Base-by-base conservation (phyloP, 2,888 invertebrate genomes). In the Luperina testacea region DNA sequence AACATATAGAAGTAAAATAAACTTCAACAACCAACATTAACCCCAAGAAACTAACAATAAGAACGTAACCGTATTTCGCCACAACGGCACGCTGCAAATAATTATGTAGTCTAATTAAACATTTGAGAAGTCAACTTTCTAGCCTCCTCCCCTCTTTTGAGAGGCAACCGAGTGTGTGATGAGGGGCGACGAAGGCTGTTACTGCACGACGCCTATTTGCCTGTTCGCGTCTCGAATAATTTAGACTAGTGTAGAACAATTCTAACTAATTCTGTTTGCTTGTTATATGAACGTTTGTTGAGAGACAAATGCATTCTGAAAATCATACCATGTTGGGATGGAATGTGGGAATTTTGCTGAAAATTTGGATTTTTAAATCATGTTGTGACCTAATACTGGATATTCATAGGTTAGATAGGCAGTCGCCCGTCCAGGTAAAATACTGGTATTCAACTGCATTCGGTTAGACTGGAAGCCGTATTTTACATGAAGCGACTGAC, bases 161-260 rank as follows among this genome's bases (percentile, higher is more conserved):
- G 91, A 93, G 87, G 83, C 92, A 95, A 91, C 94, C 91, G 92
- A 94, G 94, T 94, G 94, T 94, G 93, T 95, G 94, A 96, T 96
- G 94, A 93, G 92, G 91, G 91, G 91, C 91, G 92, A 93, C 90
- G 92, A 91, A 91, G 91, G 90, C 90, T 81, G 77, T 3, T 80
- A 61, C 68, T 79, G 67, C 72, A 83, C 72, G 70, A 75, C 84
- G 83, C 84, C 88, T 92, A 90, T 92, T 90, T 90, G 88, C 87
- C 85, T 74, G 81, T 90, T 91, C 89, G 89, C 75, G 77, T 84
- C 67, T 75, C 72, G 72, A 81, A 87, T 85, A 89, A 84, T 88
- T 89, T 83, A 80, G 72, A 79, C 80, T 82, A 77, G 78, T 68
- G 80, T 80, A 77, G 81, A 81, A 85, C 79, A 83, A 82, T 84